A percentile compares a stretch with the other conserved stretches of the same genome.
Evolutionary conservation across 2,113 vertebrate genomes (phyloP).

Genomic region (Psephotus haematonotus): DNA sequence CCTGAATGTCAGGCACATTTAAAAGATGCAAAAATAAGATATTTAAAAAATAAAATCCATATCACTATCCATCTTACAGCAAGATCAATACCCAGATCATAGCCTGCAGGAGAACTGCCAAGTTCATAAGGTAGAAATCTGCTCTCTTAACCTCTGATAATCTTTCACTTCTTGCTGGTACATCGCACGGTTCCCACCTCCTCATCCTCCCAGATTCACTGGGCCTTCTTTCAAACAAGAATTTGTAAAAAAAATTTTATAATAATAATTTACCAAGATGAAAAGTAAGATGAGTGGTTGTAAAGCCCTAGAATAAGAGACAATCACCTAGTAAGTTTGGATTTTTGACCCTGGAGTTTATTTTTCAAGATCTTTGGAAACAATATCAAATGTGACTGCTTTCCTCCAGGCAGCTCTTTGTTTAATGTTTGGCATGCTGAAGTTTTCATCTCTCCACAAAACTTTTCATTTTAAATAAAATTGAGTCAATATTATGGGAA

Average conservation of each 20-base stretch:
- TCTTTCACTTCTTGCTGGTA: slow-evolving; percentile 4
- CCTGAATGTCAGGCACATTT: slow-evolving; percentile 9
- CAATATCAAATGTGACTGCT: background rate
- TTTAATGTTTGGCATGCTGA: background rate
- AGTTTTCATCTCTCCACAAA: background rate
- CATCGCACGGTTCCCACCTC: background rate
- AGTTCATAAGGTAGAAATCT: slow-evolving; percentile 40
- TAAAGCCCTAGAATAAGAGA: slow-evolving; percentile 5
- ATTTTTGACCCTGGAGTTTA: background rate
- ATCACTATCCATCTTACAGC: slow-evolving; percentile 38
- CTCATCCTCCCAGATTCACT: background rate
- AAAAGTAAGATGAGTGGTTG: background rate
- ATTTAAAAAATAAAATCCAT: background rate
- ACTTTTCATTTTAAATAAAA: background rate
- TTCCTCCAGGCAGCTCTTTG: background rate
- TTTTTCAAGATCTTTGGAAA: slow-evolving; percentile 8
- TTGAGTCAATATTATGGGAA: background rate
- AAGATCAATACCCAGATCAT: slow-evolving; percentile 18
- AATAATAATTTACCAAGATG: background rate
- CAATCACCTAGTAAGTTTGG: background rate
- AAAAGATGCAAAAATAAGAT: slow-evolving; percentile 41
- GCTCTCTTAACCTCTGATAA: slow-evolving; percentile 28
- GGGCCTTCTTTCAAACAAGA: background rate
- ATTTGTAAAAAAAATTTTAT: background rate
- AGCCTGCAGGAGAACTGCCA: slow-evolving; percentile 50